Evolutionary conservation across 2,797 vertebrate species (phyloP).

Genomic region (Hephaestus fuliginosus): DNA sequence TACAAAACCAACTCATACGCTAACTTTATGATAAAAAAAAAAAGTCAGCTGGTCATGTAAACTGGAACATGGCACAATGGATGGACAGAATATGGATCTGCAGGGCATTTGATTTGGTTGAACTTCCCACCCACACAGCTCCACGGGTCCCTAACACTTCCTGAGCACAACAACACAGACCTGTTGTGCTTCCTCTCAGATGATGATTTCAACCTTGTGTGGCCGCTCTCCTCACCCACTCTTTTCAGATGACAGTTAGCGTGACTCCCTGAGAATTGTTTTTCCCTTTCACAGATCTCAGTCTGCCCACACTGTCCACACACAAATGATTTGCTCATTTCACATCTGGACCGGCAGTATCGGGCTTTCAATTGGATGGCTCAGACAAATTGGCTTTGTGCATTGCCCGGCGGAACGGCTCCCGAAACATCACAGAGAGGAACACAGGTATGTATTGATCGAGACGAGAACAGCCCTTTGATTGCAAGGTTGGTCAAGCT

Average conservation of each 20-base stretch:
- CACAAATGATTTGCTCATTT: constrained; percentile 50
- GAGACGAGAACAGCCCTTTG: background rate
- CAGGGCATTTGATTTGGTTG: background rate
- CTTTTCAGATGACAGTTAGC: constrained; percentile 19
- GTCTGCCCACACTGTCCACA: constrained; percentile 6
- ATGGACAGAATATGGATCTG: background rate
- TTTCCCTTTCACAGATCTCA: constrained; percentile 16
- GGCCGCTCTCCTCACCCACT: constrained; percentile 27
- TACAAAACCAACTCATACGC: background rate
- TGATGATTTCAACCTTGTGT: constrained; percentile 5
- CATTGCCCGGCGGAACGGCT: constrained; percentile 9
- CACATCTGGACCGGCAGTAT: constrained; percentile 36
- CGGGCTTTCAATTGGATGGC: constrained; percentile 27
- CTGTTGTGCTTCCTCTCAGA: constrained; percentile 12
- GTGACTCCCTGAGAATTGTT: background rate
- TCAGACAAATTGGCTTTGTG: constrained; percentile 24
- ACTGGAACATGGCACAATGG: background rate
- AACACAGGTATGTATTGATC: constrained; percentile 39
- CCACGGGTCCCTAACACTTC: constrained; percentile 19
- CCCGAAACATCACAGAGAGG: constrained; percentile 25
- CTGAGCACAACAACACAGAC: constrained; percentile 20
- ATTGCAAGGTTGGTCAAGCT: background rate
- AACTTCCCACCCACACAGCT: constrained; percentile 20
- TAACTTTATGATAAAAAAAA: background rate
- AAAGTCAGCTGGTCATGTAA: background rate